Conservation (phyloP, 2,888 invertebrate species). For the Xylota sylvarum region DNA sequence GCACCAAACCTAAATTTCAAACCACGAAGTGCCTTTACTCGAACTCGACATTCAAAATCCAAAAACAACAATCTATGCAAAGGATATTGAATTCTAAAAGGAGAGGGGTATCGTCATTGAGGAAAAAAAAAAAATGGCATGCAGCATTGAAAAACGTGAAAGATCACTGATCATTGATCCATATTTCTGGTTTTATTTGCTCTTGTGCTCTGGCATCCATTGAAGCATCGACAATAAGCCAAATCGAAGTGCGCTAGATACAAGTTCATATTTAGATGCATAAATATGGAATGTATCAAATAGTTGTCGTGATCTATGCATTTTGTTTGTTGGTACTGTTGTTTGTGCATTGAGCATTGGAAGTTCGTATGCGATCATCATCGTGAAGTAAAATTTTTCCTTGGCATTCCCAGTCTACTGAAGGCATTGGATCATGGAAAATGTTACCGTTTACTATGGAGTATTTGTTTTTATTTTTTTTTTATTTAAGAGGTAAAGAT, state of each 20-base stretch:
- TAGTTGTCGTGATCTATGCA: conserved; percentile 72
- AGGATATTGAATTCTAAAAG: conserved; percentile 42
- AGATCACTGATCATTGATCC: conserved; percentile 77
- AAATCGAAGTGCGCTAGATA: conserved; percentile 59
- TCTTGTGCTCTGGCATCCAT: conserved; percentile 43
- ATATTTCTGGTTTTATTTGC: conserved; percentile 69
- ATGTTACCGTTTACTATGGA: conserved; percentile 34
- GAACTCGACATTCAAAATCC: conserved; percentile 58
- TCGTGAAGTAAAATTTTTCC: conserved; percentile 47
- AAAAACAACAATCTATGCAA: neutral
- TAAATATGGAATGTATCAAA: conserved; percentile 62
- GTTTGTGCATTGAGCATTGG: conserved; percentile 16
- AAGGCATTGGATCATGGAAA: conserved; percentile 48
- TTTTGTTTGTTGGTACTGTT: conserved; percentile 42
- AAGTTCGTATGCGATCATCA: conserved; percentile 15
- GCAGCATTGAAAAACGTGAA: conserved; percentile 76
- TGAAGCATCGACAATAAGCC: conserved; percentile 50
- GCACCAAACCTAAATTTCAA: conserved; percentile 18
- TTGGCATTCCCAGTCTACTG: conserved; percentile 51
- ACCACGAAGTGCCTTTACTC: conserved; percentile 46
- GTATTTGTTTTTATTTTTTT: neutral
- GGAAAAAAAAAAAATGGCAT: conserved; percentile 68
- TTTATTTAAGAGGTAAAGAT: conserved; percentile 8
- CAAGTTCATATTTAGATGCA: conserved; percentile 67
- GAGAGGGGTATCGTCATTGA: conserved; percentile 30